Conservation (phyloP, 2,888 invertebrate genomes). For the Drosophila sordidapex region DNA sequence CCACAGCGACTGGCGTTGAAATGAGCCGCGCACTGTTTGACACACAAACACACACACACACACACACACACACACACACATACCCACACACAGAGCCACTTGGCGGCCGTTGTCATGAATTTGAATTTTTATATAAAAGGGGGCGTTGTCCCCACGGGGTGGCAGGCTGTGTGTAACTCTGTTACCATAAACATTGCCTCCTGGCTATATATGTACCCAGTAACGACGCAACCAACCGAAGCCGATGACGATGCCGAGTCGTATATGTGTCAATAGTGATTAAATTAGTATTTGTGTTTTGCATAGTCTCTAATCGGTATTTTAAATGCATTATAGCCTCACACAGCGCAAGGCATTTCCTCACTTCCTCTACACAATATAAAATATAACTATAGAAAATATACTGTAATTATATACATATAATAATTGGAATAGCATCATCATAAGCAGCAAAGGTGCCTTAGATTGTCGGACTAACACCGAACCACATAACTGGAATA, state of each 20-base stretch:
- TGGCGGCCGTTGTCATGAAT: conserved; percentile 71
- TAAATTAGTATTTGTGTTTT: background rate
- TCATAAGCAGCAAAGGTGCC: background rate
- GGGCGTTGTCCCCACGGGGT: background rate
- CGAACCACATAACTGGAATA: background rate
- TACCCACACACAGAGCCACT: conserved; percentile 65
- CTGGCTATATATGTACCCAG: conserved; percentile 18
- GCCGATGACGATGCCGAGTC: background rate
- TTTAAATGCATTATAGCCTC: background rate
- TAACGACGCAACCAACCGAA: conserved; percentile 1
- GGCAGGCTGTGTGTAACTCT: conserved; percentile 9
- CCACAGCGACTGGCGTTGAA: conserved; percentile 39
- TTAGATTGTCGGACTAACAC: background rate
- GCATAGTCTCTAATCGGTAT: background rate
- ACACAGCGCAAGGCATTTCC: background rate
- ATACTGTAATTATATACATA: background rate
- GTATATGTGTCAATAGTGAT: conserved; percentile 1
- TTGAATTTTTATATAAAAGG: conserved; percentile 48
- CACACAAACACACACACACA: conserved; percentile 34
- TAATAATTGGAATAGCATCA: background rate
- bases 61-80: background rate
- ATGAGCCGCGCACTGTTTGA: conserved; percentile 68
- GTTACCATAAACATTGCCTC: conserved; percentile 41
- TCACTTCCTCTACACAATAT: background rate
- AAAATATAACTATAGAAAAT: background rate